phyloP scores from a whole-genome alignment of 2,113 vertebrate species.

The Sceloporus undulatus region DNA sequence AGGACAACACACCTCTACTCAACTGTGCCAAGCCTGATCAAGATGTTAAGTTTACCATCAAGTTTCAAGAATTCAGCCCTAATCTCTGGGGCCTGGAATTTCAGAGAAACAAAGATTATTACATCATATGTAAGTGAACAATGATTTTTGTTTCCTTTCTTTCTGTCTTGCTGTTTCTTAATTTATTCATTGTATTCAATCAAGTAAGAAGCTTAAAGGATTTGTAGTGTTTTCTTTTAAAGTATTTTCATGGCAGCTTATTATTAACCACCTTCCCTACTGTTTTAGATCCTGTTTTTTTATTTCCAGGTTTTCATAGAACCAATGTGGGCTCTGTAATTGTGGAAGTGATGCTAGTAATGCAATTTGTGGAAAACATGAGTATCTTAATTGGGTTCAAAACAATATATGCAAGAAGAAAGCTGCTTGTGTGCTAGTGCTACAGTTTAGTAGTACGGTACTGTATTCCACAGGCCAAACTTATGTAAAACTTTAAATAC shows the following conservation, averaged over 20 bases:
- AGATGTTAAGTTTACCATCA: constrained; percentile 99
- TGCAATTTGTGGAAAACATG: constrained; percentile 42
- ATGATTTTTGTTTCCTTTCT: constrained; percentile 36
- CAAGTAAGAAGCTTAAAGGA: constrained; percentile 59
- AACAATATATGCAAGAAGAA: not conserved
- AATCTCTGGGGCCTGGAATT: constrained; percentile 99
- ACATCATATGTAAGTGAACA: constrained; percentile 98
- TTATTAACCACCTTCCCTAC: constrained; percentile 41
- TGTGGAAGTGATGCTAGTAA: constrained; percentile 16
- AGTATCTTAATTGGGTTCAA: constrained; percentile 26
- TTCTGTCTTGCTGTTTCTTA: constrained; percentile 37
- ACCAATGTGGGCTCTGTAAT: not conserved
- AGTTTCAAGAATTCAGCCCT: constrained; percentile 99
- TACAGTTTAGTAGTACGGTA: not conserved
- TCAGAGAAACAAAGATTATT: constrained; percentile 96
- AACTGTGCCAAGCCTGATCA: constrained; percentile 98
- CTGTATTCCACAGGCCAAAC: not conserved
- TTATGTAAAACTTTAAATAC: not conserved
- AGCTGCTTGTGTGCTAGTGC: not conserved
- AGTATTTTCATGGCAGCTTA: constrained; percentile 47
- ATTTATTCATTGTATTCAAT: constrained; percentile 46
- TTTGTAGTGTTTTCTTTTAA: constrained; percentile 70
- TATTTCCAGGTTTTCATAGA: constrained; percentile 20
- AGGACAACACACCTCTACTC: constrained; percentile 95
- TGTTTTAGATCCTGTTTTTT: constrained; percentile 17